A percentile compares a stretch with the other conserved stretches of the same genome.
phyloP scores from a whole-genome alignment of 2,888 invertebrate species.

The Sinodicranocentrus sp. region DNA sequence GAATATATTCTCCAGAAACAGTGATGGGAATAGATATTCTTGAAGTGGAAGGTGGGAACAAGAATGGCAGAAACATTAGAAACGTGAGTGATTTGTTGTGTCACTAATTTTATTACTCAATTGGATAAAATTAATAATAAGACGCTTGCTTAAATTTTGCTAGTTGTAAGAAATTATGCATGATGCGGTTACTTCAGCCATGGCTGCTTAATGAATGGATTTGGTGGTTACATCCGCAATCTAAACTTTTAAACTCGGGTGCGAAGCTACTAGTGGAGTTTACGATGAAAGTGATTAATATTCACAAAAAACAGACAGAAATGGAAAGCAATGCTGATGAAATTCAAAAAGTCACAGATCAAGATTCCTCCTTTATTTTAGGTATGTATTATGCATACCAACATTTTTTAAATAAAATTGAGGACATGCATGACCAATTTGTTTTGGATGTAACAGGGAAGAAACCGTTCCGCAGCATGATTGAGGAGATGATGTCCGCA shows the following conservation, averaged over 20 bases:
- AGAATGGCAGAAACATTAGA: background rate
- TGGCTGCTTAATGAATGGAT: constrained; percentile 19
- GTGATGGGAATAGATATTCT: background rate
- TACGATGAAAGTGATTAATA: background rate
- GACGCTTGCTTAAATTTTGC: background rate
- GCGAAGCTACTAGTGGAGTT: background rate
- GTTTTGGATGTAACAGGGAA: background rate
- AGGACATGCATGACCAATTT: background rate
- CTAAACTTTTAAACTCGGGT: background rate
- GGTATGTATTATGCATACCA: too few relatives aligned
- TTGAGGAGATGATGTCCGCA: background rate
- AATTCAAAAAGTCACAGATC: too few relatives aligned
- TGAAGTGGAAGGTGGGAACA: background rate
- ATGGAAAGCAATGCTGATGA: too few relatives aligned
- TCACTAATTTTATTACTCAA: background rate
- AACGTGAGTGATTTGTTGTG: background rate
- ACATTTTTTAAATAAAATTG: background rate
- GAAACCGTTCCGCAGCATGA: constrained; percentile 10
- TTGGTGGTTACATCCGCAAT: constrained; percentile 17
- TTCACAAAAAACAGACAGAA: too few relatives aligned
- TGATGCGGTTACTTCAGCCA: constrained; percentile 2
- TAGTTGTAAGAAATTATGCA: background rate
- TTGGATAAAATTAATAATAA: background rate
- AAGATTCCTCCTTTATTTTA: too few relatives aligned
- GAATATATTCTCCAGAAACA: background rate